Evolutionary conservation across 2,797 vertebrate genomes (phyloP), one percentile per base, ranked within the genome.

Genomic region (Echiichthys vipera): DNA sequence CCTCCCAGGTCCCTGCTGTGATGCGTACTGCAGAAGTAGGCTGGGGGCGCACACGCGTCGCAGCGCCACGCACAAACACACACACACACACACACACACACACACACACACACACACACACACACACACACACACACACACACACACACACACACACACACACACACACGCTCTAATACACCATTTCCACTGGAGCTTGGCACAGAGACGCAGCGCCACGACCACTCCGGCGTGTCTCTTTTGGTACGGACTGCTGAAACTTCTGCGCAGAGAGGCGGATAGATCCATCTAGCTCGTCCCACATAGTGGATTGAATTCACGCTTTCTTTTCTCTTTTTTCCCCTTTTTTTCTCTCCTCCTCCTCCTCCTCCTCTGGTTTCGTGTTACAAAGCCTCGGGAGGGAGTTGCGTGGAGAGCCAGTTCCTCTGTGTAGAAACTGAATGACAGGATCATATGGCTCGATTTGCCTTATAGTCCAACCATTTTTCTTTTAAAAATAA

Each of bases 401-500:
- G 87, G 89, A 92, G 91, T 90, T 91, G 86, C 83, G 89, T 78
- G 83, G 59, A 84, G 88, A 92, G 83, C 80, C 91, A 92, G 93
- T 89, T 91, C 78, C 84, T 87, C 90, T 85, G 86, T 91, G 89
- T 86, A 88, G 84, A 92, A 89, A 90, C 84, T 90, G 88, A 87
- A 92, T 92, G 92, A 94, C 92, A 92, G 92, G 92, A 90, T 93
- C 94, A 80, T 83, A 88, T 87, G 86, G 90, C 87, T 86, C 69
- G 70, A 85, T 91, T 80, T 74, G 70, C 87, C 39, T 70, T n/a
- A 25, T 46, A 56, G 78, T 83, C 67, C 75, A 22, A 68, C 78
- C 71, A 46, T 80, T n/a, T n/a, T n/a, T n/a, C n/a, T n/a, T n/a
- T n/a, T 75, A 17, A 62, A 24, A 22, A 22, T 22, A 64, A 14